Conservation (phyloP, 2,797 vertebrate genomes). For the Sebastes cheni region DNA sequence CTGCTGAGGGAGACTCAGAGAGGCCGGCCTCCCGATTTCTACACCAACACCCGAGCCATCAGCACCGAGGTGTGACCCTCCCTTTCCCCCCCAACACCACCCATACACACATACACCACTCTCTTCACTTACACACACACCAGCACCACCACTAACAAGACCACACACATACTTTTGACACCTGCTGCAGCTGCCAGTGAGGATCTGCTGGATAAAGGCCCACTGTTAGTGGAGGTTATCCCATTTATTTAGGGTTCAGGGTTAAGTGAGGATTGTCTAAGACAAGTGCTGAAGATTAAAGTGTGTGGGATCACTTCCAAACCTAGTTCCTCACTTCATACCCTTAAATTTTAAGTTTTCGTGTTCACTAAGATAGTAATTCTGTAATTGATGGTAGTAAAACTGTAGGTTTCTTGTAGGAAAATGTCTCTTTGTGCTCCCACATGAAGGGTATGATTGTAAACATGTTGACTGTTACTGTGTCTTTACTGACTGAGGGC, state of each 20-base stretch:
- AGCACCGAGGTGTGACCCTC: constrained; percentile 92
- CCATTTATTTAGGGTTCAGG: constrained; percentile 1
- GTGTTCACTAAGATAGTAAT: constrained; percentile 15
- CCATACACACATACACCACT: not conserved
- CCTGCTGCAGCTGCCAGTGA: constrained; percentile 5
- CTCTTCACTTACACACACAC: constrained; percentile 16
- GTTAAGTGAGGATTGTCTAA: not conserved
- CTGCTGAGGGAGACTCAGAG: constrained; percentile 83
- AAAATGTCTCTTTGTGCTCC: constrained; percentile 15
- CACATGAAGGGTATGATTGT: constrained; percentile 3
- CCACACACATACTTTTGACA: constrained; percentile 3
- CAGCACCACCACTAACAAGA: constrained; percentile 32
- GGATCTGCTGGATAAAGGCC: not conserved
- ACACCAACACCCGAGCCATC: constrained; percentile 90
- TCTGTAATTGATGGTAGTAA: constrained; percentile 16
- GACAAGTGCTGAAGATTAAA: not conserved
- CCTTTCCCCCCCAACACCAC: not conserved
- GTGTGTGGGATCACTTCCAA: constrained; percentile 1
- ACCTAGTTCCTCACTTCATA: constrained; percentile 9
- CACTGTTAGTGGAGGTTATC: constrained; percentile 13
- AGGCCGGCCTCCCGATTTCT: constrained; percentile 80
- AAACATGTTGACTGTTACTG: constrained; percentile 50
- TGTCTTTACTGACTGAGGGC: constrained; percentile 58
- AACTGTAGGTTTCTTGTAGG: constrained; percentile 21
- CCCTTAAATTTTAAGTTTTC: not conserved